Evolutionary conservation across 2,888 invertebrate species (phyloP).

Genomic region (Ochropleura plecta): DNA sequence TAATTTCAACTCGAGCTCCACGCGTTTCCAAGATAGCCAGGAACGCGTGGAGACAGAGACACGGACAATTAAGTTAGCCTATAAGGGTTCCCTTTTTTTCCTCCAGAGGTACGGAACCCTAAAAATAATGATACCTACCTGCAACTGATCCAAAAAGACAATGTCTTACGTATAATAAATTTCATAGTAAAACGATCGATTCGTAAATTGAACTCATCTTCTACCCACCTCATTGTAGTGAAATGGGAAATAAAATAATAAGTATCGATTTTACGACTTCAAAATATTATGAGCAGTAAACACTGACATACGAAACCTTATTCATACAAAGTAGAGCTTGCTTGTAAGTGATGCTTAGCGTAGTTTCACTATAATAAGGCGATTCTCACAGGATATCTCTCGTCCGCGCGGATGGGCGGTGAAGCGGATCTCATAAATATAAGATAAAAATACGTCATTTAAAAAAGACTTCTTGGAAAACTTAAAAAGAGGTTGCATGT

Average conservation of each 20-base stretch:
- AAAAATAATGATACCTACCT: background rate
- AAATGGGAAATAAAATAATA: constrained; percentile 27
- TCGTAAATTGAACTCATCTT: constrained; percentile 1
- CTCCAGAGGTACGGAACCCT: background rate
- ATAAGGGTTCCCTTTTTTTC: no score
- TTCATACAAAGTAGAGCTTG: constrained; percentile 15
- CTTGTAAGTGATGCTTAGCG: background rate
- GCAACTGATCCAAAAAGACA: background rate
- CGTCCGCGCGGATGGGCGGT: no score
- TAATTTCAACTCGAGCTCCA: no score
- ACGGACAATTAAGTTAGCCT: no score
- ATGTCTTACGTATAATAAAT: background rate
- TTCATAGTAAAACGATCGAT: constrained; percentile 6
- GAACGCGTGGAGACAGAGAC: no score
- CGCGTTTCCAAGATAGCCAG: no score
- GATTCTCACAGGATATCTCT: no score
- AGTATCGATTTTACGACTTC: constrained; percentile 30
- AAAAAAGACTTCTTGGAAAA: no score
- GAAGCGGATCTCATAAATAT: no score
- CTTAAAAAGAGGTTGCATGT: no score
- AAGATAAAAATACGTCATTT: no score
- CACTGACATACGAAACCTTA: constrained; percentile 1
- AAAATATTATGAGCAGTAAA: constrained; percentile 40
- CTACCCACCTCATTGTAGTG: constrained; percentile 20
- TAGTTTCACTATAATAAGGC: background rate